Evolutionary conservation across 1,140 invertebrate genomes (phyloP), one percentile per base, ranked within the genome.

Genomic region (Cydia amplana): DNA sequence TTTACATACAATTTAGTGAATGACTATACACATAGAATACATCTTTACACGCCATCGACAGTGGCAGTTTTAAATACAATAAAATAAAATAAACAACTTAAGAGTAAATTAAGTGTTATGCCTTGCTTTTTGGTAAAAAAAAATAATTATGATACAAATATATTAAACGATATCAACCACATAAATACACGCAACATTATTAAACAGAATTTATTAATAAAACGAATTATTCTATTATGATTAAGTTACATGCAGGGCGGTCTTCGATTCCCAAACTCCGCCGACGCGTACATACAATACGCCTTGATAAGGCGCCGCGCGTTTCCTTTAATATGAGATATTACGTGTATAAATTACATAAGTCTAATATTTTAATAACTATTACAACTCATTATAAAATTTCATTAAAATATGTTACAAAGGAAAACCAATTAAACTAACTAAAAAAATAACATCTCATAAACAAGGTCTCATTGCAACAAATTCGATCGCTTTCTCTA

Each of bases 91-190:
- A 51, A 23, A 23, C 18, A 60, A 60, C 55, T 60, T 60, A 60
- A 55, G 55, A 10, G 20, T 60, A 36, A 43, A 70, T 70, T 70
- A 70, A 70, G 65, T 70, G 65, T 70, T 20, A 40, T 18, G 28
- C 28, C 65, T 40, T 36, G 16, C 12, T 70, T 70, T 70, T 70
- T 70, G 28, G 65, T 32, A 36, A 40, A 40, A 40, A 40, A 40
- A 28, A n/a, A n/a, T n/a, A n/a, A n/a, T n/a, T 28, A 70, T 70
- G 18, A 60, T 23, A 60, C 10, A 60, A 23, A 23, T 60, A 60
- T 2, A 9, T 55, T 18, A 20, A 55, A 18, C n/a, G 16, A 60
- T 46, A 23, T 40, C 36, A 40, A 9, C 36, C 36, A 9, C 36
- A 40, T 60, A 60, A 60, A 20, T 23, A 6, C 6, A 7, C 49